These are phyloP conservation scores for Tympanoctomys barrerae DNA, from an alignment of 2,797 vertebrate species.

Conservation along the genomic window DNA sequence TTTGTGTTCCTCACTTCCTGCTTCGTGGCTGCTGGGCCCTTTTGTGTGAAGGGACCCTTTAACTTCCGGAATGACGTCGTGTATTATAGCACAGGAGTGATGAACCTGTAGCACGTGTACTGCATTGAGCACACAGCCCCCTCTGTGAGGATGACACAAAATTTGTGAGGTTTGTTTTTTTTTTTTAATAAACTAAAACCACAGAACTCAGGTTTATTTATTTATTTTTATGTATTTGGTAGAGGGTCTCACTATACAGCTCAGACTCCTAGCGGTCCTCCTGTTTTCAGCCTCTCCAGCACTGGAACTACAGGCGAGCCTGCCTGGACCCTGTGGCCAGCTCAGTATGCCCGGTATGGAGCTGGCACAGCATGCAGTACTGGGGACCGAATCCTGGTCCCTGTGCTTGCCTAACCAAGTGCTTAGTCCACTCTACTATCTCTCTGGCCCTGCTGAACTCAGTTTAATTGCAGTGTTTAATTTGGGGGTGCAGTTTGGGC, in stretches of 20 bases:
- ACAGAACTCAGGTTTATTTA: not conserved
- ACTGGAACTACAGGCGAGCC: too few species aligned
- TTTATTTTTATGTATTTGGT: too few species aligned
- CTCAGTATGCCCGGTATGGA: too few species aligned
- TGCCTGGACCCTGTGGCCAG: too few species aligned
- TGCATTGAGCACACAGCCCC: not conserved
- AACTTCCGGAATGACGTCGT: not conserved
- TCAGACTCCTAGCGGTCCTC: too few species aligned
- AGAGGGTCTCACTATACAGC: too few species aligned
- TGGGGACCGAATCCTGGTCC: too few species aligned
- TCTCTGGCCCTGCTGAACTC: not conserved
- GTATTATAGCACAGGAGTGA: not conserved
- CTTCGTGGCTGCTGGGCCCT: not conserved
- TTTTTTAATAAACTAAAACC: not conserved
- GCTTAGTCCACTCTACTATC: too few species aligned
- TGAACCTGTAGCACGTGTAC: not conserved
- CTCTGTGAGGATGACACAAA: not conserved
- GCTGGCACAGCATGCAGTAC: too few species aligned
- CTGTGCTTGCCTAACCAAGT: too few species aligned
- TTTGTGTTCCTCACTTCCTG: not conserved
- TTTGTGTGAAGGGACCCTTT: not conserved
- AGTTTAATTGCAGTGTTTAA: not conserved
- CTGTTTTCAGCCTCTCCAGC: too few species aligned
- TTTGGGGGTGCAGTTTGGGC: not conserved
- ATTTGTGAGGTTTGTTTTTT: not conserved